Percentiles rank a stretch among this genome's conserved stretches.
phyloP scores from a whole-genome alignment of 2,797 vertebrate genomes.

The Sebastes vulpes region DNA sequence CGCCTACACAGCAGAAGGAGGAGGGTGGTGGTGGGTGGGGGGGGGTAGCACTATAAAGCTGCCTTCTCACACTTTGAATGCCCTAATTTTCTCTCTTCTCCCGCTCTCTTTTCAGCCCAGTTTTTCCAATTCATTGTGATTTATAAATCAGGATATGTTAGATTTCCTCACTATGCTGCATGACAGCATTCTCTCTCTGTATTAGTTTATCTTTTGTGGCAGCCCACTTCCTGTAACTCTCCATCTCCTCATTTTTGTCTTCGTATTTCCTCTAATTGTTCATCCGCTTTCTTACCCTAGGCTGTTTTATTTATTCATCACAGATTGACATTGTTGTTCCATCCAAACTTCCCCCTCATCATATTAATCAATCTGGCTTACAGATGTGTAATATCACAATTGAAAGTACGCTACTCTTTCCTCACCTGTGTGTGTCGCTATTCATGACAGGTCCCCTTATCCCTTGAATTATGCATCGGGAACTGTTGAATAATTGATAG shows the following conservation, averaged over 20 bases:
- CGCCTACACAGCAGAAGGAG: conserved; percentile 59
- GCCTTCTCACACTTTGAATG: conserved; percentile 42
- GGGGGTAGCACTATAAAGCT: conserved; percentile 21
- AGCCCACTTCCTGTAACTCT: not conserved
- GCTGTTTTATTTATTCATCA: conserved; percentile 23
- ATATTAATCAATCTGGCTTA: not conserved
- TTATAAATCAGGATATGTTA: conserved; percentile 16
- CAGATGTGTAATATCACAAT: conserved; percentile 25
- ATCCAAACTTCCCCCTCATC: not conserved
- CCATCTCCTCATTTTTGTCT: conserved; percentile 16
- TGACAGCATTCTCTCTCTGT: not conserved
- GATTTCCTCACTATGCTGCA: not conserved
- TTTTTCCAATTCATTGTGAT: not conserved
- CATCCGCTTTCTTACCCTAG: not conserved
- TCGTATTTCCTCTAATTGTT: not conserved
- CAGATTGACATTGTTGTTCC: conserved; percentile 4
- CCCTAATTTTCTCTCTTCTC: conserved; percentile 48
- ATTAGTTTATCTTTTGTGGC: not conserved
- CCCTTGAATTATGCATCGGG: conserved; percentile 77
- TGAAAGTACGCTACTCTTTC: conserved; percentile 20
- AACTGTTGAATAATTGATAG: conserved; percentile 77
- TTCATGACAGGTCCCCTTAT: conserved; percentile 62
- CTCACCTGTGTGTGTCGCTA: conserved; percentile 62
- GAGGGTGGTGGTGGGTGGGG: not conserved
- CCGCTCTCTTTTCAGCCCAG: not conserved